A percentile compares a stretch with the other conserved stretches of the same genome.
phyloP scores from a whole-genome alignment of 2,797 vertebrate species.

The Anguilla pacifica region DNA sequence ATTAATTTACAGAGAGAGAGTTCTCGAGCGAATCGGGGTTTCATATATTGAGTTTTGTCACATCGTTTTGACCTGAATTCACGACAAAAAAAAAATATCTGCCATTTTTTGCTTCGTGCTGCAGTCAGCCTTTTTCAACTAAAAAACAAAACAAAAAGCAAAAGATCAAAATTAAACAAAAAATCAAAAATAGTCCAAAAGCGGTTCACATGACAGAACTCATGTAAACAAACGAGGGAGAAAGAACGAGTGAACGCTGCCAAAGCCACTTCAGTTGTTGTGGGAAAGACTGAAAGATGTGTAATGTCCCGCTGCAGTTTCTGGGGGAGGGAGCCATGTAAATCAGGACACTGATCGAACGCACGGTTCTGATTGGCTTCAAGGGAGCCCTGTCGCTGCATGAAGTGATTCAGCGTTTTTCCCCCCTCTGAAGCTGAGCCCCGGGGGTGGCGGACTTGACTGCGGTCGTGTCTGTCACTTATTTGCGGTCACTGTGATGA shows the following conservation, averaged over 20 bases:
- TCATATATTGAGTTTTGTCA: not conserved
- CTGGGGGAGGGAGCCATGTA: conserved; percentile 21
- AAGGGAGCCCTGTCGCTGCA: conserved; percentile 22
- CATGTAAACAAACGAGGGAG: not conserved
- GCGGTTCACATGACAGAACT: not conserved
- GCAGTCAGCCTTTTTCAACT: not conserved
- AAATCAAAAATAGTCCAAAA: not conserved
- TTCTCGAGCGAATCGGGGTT: not conserved
- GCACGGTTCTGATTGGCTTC: conserved; percentile 9
- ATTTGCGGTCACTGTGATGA: conserved; percentile 30
- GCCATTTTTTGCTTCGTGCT: not conserved
- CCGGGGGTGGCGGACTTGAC: not conserved
- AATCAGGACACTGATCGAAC: not conserved
- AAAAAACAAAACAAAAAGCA: too few relatives aligned
- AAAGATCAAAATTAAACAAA: not conserved
- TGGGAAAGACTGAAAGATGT: conserved; percentile 7
- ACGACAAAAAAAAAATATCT: not conserved
- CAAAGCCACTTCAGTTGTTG: conserved; percentile 17
- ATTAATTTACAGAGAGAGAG: not conserved
- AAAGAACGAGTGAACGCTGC: not conserved
- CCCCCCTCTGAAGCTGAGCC: conserved; percentile 22
- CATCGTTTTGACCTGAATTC: not conserved
- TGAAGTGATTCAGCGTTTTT: conserved; percentile 27
- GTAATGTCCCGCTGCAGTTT: conserved; percentile 8
- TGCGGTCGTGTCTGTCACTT: conserved; percentile 29